A percentile compares a stretch with the other conserved stretches of the same genome.
These are phyloP conservation scores for Chrysolina haemoptera DNA, from an alignment of 2,888 invertebrate species.

Conservation along the genomic window DNA sequence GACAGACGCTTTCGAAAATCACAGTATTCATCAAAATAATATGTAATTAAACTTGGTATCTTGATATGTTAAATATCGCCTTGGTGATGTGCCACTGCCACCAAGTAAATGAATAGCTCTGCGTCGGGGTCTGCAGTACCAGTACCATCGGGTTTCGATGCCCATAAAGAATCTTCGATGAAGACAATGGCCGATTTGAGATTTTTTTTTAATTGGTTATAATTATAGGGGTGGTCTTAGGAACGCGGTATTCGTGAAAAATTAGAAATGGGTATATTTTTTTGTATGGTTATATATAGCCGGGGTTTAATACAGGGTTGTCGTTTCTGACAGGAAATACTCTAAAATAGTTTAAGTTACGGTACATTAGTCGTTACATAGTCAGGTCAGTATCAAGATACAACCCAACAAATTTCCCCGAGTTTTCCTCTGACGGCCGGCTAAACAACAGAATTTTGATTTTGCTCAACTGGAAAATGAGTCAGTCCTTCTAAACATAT, in stretches of 20 bases:
- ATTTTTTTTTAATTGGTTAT: slow-evolving; percentile 47
- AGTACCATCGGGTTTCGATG: slow-evolving; percentile 31
- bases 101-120: slow-evolving; percentile 61
- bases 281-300: not conserved
- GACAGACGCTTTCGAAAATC: slow-evolving; percentile 64
- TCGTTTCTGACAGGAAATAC: not conserved
- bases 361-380: too few relatives aligned
- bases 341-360: too few relatives aligned
- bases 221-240: slow-evolving; percentile 49
- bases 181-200: slow-evolving; percentile 44
- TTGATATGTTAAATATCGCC: slow-evolving; percentile 68
- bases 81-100: slow-evolving; percentile 67
- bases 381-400: too few relatives aligned
- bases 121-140: slow-evolving; percentile 33
- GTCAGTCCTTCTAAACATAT: too few relatives aligned
- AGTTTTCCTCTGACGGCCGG: too few relatives aligned
- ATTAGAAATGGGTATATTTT: slow-evolving; percentile 37
- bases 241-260: slow-evolving; percentile 38
- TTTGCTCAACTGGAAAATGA: too few relatives aligned
- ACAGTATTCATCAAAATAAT: slow-evolving; percentile 65
- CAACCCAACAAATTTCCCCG: too few relatives aligned
- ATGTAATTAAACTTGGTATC: slow-evolving; percentile 67
- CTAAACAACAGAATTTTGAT: too few relatives aligned
- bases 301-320: not conserved
- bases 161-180: slow-evolving; percentile 44